Evolutionary conservation across 2,113 vertebrate genomes (phyloP), one percentile per base, ranked within the genome.

Genomic region (Ramphastos sulfuratus): DNA sequence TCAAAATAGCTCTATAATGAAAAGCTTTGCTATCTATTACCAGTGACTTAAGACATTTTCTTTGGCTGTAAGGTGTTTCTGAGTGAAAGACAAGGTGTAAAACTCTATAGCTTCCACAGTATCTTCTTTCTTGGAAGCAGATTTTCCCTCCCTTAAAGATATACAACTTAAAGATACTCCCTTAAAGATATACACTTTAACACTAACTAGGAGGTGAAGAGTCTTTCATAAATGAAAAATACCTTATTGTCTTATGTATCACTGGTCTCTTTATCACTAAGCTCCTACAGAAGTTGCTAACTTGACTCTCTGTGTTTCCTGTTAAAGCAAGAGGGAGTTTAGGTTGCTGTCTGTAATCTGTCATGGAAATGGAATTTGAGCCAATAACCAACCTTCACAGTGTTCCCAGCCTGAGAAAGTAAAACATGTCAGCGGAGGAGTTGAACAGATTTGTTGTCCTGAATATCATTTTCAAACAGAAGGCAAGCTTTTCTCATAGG

Each of bases 401-500:
- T 85, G 95, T 96, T 96, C 95, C 61, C 1, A 7, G 96, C 85
- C 89, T 69, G 93, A 89, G 90, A 97, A 96, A 97, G 92, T 91
- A 66, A 95, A 98, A 93, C 94, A 94, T 93, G 94, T 89, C 95
- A 95, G 92, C 4, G 86, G 95, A 94, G 94, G 94, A 96, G 94
- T 96, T 89, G 64, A 97, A 88, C 97, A 98, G 97, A 97, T 97
- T 97, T 98, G 95, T 97, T 98, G 97, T 97, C 87, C 83, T 4
- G 55, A 97, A 85, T 90, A 80, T 46, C 69, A 92, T 93, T 94
- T 77, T 92, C 95, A 97, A 97, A 94, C 96, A 98, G 97, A 97
- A 97, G 96, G 97, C 94, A 93, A 95, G 94, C 95, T 95, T 93
- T 94, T 97, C 92, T 96, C 61, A 93, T 84, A 89, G 91, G 56